A percentile compares a stretch with the other conserved stretches of the same genome.
Evolutionary conservation across 1,140 invertebrate species (phyloP).

Genomic region (Leptestheria dahalacensis): DNA sequence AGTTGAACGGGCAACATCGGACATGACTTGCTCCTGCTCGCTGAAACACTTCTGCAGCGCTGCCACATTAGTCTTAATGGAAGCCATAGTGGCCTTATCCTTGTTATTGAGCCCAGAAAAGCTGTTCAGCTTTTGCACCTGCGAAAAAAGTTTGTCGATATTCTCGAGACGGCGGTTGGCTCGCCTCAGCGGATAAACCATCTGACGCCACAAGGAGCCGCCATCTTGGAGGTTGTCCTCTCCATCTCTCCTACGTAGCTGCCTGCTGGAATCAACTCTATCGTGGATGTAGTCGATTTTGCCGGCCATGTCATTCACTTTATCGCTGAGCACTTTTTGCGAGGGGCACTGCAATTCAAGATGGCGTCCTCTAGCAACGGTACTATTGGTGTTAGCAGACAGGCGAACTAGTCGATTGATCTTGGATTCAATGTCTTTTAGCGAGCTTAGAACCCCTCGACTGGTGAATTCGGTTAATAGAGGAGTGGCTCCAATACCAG

Average conservation of each 20-base stretch:
- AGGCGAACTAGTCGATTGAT: slow-evolving; percentile 1
- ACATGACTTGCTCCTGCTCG: not conserved
- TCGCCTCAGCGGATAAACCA: slow-evolving; percentile 12
- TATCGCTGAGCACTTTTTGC: slow-evolving; percentile 7
- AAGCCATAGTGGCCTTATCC: not conserved
- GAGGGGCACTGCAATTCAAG: not conserved
- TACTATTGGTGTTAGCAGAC: not conserved
- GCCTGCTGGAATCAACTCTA: slow-evolving; percentile 13
- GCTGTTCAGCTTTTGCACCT: slow-evolving; percentile 12
- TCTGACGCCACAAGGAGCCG: slow-evolving; percentile 10
- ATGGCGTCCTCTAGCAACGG: not conserved
- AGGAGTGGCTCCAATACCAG: slow-evolving; percentile 6
- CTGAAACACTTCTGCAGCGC: slow-evolving; percentile 8
- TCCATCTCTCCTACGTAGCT: slow-evolving; percentile 7
- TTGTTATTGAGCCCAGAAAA: not conserved
- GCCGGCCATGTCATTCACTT: slow-evolving; percentile 21
- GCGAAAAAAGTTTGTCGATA: slow-evolving; percentile 10
- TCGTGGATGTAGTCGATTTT: slow-evolving; percentile 28
- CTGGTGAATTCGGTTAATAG: slow-evolving; percentile 19
- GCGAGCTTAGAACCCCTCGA: slow-evolving; percentile 27
- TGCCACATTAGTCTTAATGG: slow-evolving; percentile 10
- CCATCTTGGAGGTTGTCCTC: slow-evolving; percentile 5
- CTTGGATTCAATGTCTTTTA: slow-evolving; percentile 20
- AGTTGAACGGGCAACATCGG: not conserved
- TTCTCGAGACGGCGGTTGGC: slow-evolving; percentile 11